Conservation (phyloP, 2,888 invertebrate species). For the Clanis bilineata region DNA sequence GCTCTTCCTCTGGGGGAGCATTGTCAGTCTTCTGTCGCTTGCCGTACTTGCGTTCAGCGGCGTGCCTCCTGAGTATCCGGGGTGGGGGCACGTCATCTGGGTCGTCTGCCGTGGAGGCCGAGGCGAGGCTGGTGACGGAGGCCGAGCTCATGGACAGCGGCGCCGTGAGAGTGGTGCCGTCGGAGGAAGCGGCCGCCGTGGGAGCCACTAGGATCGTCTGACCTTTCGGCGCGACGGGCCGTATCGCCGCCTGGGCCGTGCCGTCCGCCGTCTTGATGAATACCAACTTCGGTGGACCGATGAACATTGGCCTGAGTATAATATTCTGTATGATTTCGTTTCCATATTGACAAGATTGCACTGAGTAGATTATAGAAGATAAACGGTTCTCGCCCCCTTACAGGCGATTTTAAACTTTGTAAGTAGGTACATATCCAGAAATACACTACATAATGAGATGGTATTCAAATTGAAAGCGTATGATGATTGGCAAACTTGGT, state of each 20-base stretch:
- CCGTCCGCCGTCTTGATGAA: slow-evolving; percentile 77
- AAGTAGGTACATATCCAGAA: no score
- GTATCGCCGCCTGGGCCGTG: slow-evolving; percentile 58
- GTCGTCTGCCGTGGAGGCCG: slow-evolving; percentile 41
- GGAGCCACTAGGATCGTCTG: slow-evolving; percentile 75
- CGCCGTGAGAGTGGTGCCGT: slow-evolving; percentile 35
- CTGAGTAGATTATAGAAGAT: no score
- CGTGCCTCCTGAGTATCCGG: slow-evolving; percentile 58
- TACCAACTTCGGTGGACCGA: slow-evolving; percentile 76
- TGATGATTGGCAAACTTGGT: no score
- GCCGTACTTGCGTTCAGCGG: slow-evolving; percentile 67
- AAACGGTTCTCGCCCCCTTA: no score
- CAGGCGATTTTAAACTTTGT: no score
- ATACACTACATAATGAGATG: no score
- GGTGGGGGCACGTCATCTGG: slow-evolving; percentile 53
- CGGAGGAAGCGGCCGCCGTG: slow-evolving; percentile 47
- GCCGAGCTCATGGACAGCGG: slow-evolving; percentile 32
- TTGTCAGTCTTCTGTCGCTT: slow-evolving; percentile 68
- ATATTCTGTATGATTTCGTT: no score
- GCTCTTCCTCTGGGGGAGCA: slow-evolving; percentile 49
- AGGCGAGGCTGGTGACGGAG: slow-evolving; percentile 35
- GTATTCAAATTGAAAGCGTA: no score
- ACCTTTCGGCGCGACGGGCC: slow-evolving; percentile 64
- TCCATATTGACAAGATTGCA: no score
- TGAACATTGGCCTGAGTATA: slow-evolving; percentile 73